phyloP scores from a whole-genome alignment of 2,113 vertebrate genomes.

The Naja naja region DNA sequence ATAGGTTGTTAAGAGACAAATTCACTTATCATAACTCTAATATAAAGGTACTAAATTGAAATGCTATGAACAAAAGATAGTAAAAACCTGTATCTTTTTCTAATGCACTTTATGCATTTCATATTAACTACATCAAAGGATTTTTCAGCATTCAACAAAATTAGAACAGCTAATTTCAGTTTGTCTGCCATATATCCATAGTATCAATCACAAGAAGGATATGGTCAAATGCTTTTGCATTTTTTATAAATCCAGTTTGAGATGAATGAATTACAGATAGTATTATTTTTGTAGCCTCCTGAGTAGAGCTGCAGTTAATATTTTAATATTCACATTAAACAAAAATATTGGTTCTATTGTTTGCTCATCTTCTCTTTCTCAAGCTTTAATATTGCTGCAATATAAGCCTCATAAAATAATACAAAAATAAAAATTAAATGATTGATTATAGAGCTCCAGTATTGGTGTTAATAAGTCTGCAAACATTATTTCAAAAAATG shows the following conservation, averaged over 20 bases:
- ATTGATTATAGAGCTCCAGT: background rate
- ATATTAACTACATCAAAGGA: background rate
- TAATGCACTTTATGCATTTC: background rate
- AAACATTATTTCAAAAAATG: conserved; percentile 42
- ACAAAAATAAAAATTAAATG: background rate
- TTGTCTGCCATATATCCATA: background rate
- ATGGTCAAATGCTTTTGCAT: background rate
- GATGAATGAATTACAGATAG: background rate
- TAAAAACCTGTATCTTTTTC: background rate
- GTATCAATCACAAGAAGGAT: background rate
- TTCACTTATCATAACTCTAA: background rate
- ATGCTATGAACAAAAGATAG: background rate
- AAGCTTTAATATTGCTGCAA: background rate
- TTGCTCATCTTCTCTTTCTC: background rate
- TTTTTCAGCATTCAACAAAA: background rate
- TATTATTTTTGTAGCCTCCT: background rate
- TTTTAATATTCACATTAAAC: background rate
- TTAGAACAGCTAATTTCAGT: background rate
- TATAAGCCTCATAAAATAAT: background rate
- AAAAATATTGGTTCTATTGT: background rate
- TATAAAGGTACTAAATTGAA: background rate
- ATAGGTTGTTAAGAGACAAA: background rate
- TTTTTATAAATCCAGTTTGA: background rate
- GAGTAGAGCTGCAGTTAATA: background rate
- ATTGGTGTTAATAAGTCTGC: background rate